Evolutionary conservation across 2,113 vertebrate species (phyloP).

Genomic region (Recurvirostra avosetta): DNA sequence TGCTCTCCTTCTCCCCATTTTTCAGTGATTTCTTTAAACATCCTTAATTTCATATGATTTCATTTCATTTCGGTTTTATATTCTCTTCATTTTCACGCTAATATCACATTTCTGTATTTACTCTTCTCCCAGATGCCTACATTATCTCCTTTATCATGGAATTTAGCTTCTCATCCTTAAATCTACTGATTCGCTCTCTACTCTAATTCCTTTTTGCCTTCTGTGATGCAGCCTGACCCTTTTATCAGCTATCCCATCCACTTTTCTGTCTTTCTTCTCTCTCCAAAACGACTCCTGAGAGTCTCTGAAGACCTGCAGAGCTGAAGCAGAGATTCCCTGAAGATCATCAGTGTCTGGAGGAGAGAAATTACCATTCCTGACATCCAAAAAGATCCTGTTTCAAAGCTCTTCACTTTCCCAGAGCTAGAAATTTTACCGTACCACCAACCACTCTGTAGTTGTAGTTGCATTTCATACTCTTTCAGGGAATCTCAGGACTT

Average conservation of each 20-base stretch:
- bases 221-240: not conserved
- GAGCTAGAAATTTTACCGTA: not conserved
- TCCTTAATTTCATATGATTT: not conserved
- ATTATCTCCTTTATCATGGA: not conserved
- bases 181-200: not conserved
- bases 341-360: not conserved
- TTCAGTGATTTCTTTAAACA: not conserved
- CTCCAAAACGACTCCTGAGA: not conserved
- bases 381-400: not conserved
- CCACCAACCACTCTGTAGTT: not conserved
- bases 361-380: not conserved
- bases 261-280: not conserved
- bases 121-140: not conserved
- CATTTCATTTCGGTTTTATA: not conserved
- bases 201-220: not conserved
- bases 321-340: not conserved
- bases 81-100: not conserved
- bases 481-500: not conserved
- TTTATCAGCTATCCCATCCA: not conserved
- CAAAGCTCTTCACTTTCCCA: not conserved
- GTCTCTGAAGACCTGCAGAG: not conserved
- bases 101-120: not conserved
- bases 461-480: not conserved
- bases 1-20: not conserved
- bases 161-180: conserved; percentile 5